Percentiles rank a stretch among this genome's conserved stretches.
Conservation (phyloP, 1,140 invertebrate genomes). For the Zeugodacus cucurbitae region DNA sequence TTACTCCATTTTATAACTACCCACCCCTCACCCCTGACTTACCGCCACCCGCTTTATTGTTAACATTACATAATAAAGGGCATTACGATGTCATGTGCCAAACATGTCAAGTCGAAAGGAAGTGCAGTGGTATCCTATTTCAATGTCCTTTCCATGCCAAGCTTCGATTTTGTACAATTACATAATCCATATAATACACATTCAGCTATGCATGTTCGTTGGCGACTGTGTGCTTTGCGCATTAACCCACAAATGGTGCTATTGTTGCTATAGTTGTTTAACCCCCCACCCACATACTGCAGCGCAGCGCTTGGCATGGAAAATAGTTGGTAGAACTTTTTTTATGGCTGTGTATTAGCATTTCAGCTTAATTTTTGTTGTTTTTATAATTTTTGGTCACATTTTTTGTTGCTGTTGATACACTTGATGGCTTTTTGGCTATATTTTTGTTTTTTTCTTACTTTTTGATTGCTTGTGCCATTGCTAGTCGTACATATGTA, state of each 20-base stretch:
- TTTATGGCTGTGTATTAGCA: not conserved
- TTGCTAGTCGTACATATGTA: not conserved
- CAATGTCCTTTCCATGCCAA: not conserved
- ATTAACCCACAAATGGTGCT: not conserved
- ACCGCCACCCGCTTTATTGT: not conserved
- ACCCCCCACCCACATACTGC: not conserved
- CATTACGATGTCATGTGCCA: not conserved
- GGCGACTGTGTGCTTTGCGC: not conserved
- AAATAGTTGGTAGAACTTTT: not conserved
- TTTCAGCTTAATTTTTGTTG: not conserved
- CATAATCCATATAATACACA: not conserved
- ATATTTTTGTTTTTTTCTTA: not conserved
- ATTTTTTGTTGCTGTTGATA: not conserved
- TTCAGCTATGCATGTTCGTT: not conserved
- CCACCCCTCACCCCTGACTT: too few relatives aligned
- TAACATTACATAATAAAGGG: constrained; percentile 4
- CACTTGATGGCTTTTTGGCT: not conserved
- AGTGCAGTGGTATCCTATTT: not conserved
- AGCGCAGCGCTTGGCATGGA: not conserved
- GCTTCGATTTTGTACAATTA: not conserved
- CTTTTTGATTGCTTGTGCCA: not conserved
- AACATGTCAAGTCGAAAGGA: not conserved
- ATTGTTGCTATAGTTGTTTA: not conserved
- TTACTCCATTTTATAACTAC: not conserved
- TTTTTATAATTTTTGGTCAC: not conserved